These are phyloP conservation scores for Setipinna tenuifilis DNA, from an alignment of 2,797 vertebrate species.

Conservation along the genomic window DNA sequence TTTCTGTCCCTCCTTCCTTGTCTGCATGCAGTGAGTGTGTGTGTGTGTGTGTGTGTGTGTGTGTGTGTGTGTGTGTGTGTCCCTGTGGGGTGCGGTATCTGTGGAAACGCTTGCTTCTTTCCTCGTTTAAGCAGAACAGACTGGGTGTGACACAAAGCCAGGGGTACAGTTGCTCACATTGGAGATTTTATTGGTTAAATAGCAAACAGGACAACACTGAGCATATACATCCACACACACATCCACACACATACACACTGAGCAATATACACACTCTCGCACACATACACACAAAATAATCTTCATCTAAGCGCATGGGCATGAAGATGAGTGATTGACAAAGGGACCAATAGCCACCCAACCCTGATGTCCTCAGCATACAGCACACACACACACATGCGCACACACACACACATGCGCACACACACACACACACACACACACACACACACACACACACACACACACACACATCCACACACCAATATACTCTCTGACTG, in stretches of 20 bases:
- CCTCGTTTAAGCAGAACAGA: background rate
- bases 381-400: conserved; percentile 32
- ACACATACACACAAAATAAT: conserved; percentile 67
- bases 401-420: conserved; percentile 17
- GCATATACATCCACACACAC: conserved; percentile 58
- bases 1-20: background rate
- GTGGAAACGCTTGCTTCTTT: background rate
- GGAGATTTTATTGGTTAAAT: conserved; percentile 82
- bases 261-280: conserved; percentile 33
- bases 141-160: background rate
- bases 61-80: conserved; percentile 11
- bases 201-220: conserved; percentile 77
- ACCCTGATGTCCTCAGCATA: conserved; percentile 57
- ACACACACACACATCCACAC: background rate
- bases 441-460: background rate
- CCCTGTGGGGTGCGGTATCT: conserved; percentile 5
- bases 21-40: background rate
- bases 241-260: conserved; percentile 71
- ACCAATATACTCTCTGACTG: background rate
- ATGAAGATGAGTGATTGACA: conserved; percentile 60
- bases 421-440: conserved; percentile 16
- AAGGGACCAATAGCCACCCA: conserved; percentile 57
- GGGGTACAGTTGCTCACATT: background rate
- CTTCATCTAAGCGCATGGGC: conserved; percentile 64
- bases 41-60: conserved; percentile 17